These are phyloP conservation scores for Pyrgus malvae DNA, from an alignment of 2,888 invertebrate genomes.

Conservation along the genomic window DNA sequence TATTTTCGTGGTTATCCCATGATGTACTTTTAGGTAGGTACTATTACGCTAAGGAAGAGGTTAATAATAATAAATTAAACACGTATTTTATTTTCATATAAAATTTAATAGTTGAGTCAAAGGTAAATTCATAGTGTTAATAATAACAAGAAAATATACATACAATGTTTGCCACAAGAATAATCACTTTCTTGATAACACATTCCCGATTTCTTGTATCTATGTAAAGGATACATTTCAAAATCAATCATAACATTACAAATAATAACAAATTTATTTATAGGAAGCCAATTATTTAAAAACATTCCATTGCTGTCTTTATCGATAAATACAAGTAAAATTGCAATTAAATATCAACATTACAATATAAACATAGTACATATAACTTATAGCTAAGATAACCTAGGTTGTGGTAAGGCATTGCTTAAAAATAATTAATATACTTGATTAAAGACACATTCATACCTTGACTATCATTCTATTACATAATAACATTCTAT, in stretches of 20 bases:
- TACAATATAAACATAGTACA: constrained; percentile 51
- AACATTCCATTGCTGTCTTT: constrained; percentile 31
- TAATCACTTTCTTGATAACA: constrained; percentile 19
- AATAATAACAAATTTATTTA: constrained; percentile 32
- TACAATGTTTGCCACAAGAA: constrained; percentile 36
- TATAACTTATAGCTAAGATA: constrained; percentile 45
- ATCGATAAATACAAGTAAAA: constrained; percentile 48
- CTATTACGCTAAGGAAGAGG: too few species aligned
- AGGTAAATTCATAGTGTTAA: constrained; percentile 61
- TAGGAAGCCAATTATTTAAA: constrained; percentile 43
- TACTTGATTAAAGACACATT: constrained; percentile 25
- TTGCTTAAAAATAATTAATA: constrained; percentile 42
- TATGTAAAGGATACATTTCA: too few species aligned
- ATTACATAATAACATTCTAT: constrained; percentile 4
- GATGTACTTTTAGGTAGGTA: too few species aligned
- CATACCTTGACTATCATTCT: constrained; percentile 22
- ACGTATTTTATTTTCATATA: constrained; percentile 55
- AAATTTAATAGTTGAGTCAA: constrained; percentile 73
- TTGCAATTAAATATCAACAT: constrained; percentile 60
- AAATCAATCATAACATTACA: constrained; percentile 1
- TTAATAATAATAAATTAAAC: constrained; percentile 26
- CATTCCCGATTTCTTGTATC: background rate
- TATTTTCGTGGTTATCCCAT: too few species aligned
- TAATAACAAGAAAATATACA: constrained; percentile 76
- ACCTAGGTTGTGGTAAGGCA: constrained; percentile 62